A percentile compares a stretch with the other conserved stretches of the same genome.
These are phyloP conservation scores for Neogobius melanostomus DNA, from an alignment of 2,113 vertebrate species.

Conservation along the genomic window DNA sequence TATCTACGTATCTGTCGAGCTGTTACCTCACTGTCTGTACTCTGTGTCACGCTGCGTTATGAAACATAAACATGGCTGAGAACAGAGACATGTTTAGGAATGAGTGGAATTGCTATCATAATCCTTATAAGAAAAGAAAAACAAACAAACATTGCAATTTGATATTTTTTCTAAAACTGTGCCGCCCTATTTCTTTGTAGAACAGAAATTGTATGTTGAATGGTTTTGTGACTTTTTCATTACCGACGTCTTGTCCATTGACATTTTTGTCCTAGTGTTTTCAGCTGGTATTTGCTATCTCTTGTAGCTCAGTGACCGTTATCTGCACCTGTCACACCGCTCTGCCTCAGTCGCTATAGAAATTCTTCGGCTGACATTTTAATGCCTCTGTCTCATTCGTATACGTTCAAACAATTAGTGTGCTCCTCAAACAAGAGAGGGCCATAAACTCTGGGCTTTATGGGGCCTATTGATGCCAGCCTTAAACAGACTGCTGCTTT, in stretches of 20 bases:
- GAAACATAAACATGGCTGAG: background rate
- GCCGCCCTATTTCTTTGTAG: background rate
- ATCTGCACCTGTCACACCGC: constrained; percentile 19
- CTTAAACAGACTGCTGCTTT: constrained; percentile 15
- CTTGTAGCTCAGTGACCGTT: background rate
- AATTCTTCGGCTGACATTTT: constrained; percentile 15
- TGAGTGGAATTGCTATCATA: too few relatives aligned
- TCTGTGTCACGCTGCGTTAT: constrained; percentile 17
- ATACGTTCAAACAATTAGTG: constrained; percentile 17
- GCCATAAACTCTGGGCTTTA: constrained; percentile 29
- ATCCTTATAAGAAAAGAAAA: background rate
- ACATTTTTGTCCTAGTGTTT: background rate
- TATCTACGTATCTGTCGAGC: background rate
- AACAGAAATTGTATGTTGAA: background rate
- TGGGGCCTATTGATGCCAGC: constrained; percentile 5
- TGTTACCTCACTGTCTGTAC: constrained; percentile 17
- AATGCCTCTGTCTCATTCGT: constrained; percentile 31
- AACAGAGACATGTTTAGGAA: background rate
- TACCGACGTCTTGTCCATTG: background rate
- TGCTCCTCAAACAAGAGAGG: constrained; percentile 16
- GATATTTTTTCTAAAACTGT: too few relatives aligned
- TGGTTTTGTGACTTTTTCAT: background rate
- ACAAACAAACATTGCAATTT: background rate
- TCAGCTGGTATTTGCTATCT: background rate
- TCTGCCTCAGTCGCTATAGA: constrained; percentile 16